A percentile compares a stretch with the other conserved stretches of the same genome.
phyloP scores from a whole-genome alignment of 2,888 invertebrate genomes.

The Mechanitis mazaeus region DNA sequence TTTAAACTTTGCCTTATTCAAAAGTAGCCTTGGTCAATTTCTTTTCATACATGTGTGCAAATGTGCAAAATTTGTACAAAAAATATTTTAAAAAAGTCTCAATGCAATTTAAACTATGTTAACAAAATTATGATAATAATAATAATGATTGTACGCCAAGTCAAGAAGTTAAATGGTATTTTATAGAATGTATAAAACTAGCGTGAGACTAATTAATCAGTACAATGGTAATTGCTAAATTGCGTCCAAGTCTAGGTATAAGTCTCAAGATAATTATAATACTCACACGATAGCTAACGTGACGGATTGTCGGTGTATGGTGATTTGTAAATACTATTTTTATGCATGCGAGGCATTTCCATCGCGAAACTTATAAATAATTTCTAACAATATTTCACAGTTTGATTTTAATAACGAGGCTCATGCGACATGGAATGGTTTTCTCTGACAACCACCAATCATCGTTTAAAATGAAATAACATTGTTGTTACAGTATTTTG shows the following conservation, averaged over 20 bases:
- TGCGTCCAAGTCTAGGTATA: constrained; percentile 12
- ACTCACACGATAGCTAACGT: constrained; percentile 32
- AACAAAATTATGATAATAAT: not conserved
- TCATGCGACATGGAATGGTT: constrained; percentile 44
- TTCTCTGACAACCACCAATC: constrained; percentile 45
- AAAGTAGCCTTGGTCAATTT: too few relatives aligned
- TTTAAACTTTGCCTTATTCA: too few relatives aligned
- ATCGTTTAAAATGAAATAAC: constrained; percentile 30
- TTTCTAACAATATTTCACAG: constrained; percentile 36
- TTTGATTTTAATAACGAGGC: constrained; percentile 41
- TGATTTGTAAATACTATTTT: constrained; percentile 33
- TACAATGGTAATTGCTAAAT: constrained; percentile 10
- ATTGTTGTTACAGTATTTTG: constrained; percentile 35
- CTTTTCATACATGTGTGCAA: too few relatives aligned
- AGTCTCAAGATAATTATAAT: constrained; percentile 25
- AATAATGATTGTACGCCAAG: not conserved
- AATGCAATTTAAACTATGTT: too few relatives aligned
- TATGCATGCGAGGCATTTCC: constrained; percentile 23
- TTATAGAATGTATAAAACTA: constrained; percentile 1
- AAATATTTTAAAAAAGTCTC: too few relatives aligned
- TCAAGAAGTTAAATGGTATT: not conserved
- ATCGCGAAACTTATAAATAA: constrained; percentile 29
- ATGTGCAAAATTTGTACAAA: too few relatives aligned
- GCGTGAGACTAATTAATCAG: constrained; percentile 12
- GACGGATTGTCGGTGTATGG: constrained; percentile 28